Percentiles rank a stretch among this genome's conserved stretches.
phyloP scores from a whole-genome alignment of 2,113 vertebrate species.

The Chunga burmeisteri region DNA sequence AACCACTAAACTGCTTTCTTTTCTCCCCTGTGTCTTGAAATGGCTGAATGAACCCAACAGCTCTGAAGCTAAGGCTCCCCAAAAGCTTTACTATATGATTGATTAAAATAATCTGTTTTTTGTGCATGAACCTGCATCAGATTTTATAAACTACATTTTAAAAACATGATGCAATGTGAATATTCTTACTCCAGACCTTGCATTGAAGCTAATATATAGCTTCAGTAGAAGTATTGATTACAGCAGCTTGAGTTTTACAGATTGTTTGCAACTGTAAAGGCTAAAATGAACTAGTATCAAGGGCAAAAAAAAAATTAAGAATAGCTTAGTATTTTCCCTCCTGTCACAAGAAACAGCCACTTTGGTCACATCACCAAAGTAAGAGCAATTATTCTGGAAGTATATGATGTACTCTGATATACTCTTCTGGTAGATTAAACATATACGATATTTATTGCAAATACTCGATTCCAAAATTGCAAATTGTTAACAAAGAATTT shows the following conservation, averaged over 20 bases:
- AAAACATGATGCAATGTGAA: not conserved
- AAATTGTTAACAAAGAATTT: not conserved
- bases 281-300: not conserved
- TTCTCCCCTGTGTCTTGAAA: not conserved
- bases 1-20: not conserved
- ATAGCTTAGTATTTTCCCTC: not conserved
- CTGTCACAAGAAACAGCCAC: not conserved
- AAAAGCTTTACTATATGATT: not conserved
- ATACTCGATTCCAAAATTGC: not conserved
- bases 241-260: not conserved
- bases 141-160: not conserved
- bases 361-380: not conserved
- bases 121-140: not conserved
- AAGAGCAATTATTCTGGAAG: not conserved
- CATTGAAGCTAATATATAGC: not conserved
- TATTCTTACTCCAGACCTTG: not conserved
- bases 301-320: not conserved
- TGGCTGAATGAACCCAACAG: not conserved
- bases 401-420: not conserved
- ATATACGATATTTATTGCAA: not conserved
- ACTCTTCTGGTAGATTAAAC: not conserved
- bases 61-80: not conserved
- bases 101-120: not conserved
- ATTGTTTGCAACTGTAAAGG: not conserved
- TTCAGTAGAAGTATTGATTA: not conserved